Conservation (phyloP, 2,888 invertebrate species). For the Steromphala cineraria region DNA sequence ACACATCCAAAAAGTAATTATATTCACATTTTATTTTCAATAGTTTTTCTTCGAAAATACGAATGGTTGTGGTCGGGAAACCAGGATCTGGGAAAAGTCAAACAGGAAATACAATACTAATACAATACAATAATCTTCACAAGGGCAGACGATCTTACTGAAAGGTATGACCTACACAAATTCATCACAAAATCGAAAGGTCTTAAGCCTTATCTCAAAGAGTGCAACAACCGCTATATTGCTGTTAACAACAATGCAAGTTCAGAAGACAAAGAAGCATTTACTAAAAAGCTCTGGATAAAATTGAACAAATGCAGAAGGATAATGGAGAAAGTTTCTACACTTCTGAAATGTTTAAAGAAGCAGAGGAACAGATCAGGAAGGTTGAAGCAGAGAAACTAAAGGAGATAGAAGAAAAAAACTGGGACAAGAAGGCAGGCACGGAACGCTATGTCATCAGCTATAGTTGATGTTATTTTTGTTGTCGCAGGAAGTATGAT, state of each 20-base stretch:
- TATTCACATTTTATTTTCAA: no score
- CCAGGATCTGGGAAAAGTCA: background rate
- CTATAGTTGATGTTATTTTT: no score
- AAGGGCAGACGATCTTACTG: background rate
- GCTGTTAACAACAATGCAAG: background rate
- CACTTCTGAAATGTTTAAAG: no score
- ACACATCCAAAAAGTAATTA: no score
- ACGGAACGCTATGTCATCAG: no score
- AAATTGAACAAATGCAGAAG: no score
- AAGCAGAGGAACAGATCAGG: no score
- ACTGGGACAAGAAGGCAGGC: no score
- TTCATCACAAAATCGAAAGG: background rate
- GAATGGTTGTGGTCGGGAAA: background rate
- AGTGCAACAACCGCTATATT: background rate
- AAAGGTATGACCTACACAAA: background rate
- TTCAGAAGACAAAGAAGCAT: background rate
- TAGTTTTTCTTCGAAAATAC: background rate
- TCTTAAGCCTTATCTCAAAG: background rate
- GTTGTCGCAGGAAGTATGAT: no score
- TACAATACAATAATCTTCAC: background rate
- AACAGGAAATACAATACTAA: background rate
- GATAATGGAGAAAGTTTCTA: no score
- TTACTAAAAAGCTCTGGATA: background rate
- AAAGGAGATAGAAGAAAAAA: no score
- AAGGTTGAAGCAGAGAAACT: no score